Conservation (phyloP, 2,888 invertebrate genomes). For the Druceiella hillmani region DNA sequence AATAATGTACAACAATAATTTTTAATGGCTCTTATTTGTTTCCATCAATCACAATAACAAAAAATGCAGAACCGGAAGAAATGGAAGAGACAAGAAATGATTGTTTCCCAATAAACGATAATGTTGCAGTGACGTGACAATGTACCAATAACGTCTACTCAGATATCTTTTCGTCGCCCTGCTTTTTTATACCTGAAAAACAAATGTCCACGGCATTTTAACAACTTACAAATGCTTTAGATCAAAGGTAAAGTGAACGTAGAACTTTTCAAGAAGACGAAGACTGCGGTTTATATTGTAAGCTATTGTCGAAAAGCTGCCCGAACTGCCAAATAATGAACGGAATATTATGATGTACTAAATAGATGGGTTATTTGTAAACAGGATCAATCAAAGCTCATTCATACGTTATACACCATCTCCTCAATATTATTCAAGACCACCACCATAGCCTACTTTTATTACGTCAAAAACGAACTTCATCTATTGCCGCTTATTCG, state of each 20-base stretch:
- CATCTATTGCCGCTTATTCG: too few species aligned
- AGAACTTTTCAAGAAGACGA: constrained; percentile 18
- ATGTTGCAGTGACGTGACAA: too few species aligned
- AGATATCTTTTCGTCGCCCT: constrained; percentile 6
- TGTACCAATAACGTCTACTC: too few species aligned
- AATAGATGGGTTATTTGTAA: constrained; percentile 22
- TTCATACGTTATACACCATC: constrained; percentile 12
- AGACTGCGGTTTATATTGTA: constrained; percentile 26
- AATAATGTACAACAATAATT: too few species aligned
- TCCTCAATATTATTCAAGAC: constrained; percentile 12
- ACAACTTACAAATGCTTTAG: constrained; percentile 6
- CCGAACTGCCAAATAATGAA: constrained; percentile 20
- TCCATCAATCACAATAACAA: too few species aligned
- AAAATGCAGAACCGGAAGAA: too few species aligned
- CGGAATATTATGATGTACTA: constrained; percentile 19
- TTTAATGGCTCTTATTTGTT: too few species aligned
- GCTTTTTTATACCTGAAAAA: constrained; percentile 1
- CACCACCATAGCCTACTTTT: constrained; percentile 10
- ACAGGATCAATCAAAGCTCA: constrained; percentile 17
- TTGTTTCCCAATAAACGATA: too few species aligned
- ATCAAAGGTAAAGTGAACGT: constrained; percentile 7
- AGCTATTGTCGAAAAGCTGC: constrained; percentile 24
- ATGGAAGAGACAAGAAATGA: too few species aligned
- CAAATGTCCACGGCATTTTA: constrained; percentile 6
- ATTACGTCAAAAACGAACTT: too few species aligned